These are phyloP conservation scores for Sphenodon punctatus DNA, from an alignment of 2,797 vertebrate species.

Conservation along the genomic window DNA sequence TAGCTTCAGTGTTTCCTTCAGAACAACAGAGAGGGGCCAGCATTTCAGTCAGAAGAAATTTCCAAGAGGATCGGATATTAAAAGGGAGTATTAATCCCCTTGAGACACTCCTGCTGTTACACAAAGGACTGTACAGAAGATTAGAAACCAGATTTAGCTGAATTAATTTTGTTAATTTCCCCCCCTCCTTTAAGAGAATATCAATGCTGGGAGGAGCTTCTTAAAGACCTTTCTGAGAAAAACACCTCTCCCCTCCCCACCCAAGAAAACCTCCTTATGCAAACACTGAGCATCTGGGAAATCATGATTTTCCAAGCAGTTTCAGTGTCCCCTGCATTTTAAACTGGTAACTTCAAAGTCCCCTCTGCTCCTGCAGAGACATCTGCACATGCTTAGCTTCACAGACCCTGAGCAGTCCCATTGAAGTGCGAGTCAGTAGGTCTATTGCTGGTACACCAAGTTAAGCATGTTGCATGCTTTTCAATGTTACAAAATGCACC, in stretches of 20 bases:
- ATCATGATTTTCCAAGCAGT: not conserved
- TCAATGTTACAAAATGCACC: too few relatives aligned
- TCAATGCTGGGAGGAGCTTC: not conserved
- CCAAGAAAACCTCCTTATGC: not conserved
- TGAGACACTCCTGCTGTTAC: not conserved
- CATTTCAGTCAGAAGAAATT: slow-evolving; percentile 14
- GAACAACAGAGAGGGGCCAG: not conserved
- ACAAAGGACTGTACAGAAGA: not conserved
- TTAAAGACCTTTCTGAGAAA: not conserved
- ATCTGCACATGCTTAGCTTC: not conserved
- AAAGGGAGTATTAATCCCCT: slow-evolving; percentile 33
- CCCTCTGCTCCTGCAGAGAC: not conserved
- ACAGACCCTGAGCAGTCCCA: too few relatives aligned
- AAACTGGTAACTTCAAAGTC: not conserved
- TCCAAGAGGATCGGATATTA: slow-evolving; percentile 17
- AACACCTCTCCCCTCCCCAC: not conserved
- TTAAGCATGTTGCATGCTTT: too few relatives aligned
- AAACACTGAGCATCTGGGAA: not conserved
- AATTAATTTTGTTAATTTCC: slow-evolving; percentile 6
- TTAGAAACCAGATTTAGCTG: not conserved
- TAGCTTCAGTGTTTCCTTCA: not conserved
- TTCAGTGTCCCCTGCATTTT: not conserved
- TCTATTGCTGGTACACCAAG: not conserved
- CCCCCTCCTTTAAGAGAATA: not conserved
- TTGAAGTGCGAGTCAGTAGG: not conserved